Conservation (phyloP, 2,113 vertebrate species). For the Capra hircus region DNA sequence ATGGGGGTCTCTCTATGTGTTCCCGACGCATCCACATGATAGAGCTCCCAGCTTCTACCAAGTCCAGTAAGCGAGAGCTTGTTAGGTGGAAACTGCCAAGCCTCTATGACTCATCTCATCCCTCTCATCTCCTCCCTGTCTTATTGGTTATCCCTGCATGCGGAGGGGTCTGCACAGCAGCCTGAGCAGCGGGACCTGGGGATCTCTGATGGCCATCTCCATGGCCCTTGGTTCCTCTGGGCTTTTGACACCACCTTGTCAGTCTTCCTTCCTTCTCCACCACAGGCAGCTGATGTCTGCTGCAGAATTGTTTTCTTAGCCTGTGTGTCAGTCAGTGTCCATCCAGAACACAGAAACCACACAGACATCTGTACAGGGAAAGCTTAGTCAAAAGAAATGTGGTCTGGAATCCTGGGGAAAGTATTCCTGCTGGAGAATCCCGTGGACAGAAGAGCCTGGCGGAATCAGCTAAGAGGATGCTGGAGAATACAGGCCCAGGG, state of each 20-base stretch:
- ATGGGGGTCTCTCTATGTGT: too few species aligned
- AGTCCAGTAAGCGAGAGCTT: not conserved
- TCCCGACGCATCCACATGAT: not conserved
- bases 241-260: not conserved
- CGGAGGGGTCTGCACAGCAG: not conserved
- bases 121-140: not conserved
- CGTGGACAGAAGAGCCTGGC: not conserved
- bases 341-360: not conserved
- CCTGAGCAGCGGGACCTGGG: not conserved
- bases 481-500: not conserved
- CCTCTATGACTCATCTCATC: accelerated
- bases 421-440: not conserved
- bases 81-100: not conserved
- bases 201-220: not conserved
- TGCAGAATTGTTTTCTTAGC: not conserved
- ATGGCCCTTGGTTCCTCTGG: not conserved
- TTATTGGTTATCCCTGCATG: not conserved
- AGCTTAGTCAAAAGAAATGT: not conserved
- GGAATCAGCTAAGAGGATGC: not conserved
- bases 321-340: not conserved
- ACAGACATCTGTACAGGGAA: not conserved
- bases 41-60: not conserved
- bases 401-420: not conserved
- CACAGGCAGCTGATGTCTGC: not conserved
- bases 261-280: not conserved